Evolutionary conservation across 1,140 invertebrate species (phyloP).

Genomic region (Oryzaephilus surinamensis): DNA sequence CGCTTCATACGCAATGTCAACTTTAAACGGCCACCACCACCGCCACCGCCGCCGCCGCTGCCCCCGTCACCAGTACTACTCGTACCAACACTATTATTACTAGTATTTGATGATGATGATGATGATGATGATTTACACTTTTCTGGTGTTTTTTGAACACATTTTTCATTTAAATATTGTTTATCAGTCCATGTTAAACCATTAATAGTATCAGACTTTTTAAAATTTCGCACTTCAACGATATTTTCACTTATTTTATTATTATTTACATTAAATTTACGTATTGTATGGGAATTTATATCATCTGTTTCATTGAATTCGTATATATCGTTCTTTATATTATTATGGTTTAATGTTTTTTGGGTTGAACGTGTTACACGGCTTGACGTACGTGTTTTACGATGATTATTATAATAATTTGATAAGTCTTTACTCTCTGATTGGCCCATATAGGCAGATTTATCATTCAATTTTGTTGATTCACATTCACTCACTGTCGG

Average conservation of each 20-base stretch:
- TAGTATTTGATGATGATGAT: not conserved
- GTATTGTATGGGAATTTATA: no score
- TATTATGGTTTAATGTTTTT: slow-evolving; percentile 7
- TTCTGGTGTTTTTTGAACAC: slow-evolving; percentile 31
- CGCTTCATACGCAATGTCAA: slow-evolving; percentile 75
- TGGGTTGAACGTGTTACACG: not conserved
- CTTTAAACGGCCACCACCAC: slow-evolving; percentile 58
- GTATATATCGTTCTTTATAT: slow-evolving; percentile 35
- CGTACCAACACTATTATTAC: not conserved
- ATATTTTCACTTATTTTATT: no score
- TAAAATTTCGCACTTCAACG: no score
- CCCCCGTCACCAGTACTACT: no score
- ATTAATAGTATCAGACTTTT: slow-evolving; percentile 1
- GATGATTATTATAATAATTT: slow-evolving; percentile 3
- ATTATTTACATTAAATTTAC: no score
- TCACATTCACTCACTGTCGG: no score
- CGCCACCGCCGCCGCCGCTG: no score
- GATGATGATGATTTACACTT: no score
- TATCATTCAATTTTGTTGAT: slow-evolving; percentile 6
- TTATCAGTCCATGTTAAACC: not conserved
- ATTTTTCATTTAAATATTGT: no score
- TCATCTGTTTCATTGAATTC: slow-evolving; percentile 38
- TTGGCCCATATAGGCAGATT: slow-evolving; percentile 1
- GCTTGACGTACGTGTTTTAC: no score
- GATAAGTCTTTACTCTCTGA: slow-evolving; percentile 1